Base-by-base conservation (phyloP, 2,797 vertebrate genomes). In the Rallus crepitans region DNA sequence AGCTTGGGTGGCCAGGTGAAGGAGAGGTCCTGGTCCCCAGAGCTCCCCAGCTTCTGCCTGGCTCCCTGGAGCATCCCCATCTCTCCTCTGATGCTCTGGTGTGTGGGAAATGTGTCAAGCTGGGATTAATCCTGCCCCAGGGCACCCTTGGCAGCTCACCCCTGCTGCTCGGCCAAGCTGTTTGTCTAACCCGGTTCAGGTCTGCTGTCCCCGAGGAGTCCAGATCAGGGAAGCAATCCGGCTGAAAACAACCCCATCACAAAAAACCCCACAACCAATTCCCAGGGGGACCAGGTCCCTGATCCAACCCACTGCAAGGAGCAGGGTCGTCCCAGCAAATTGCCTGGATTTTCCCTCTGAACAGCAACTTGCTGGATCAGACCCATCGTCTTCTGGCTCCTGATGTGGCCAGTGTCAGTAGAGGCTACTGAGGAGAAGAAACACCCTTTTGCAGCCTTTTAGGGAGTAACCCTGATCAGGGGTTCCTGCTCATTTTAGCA, bases 111-210 rank as follows among this genome's bases (percentile, higher is more conserved):
- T 66, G 83, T 92, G 88, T 95, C 90, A 81, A 92, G 4, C 66
- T 2, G 28, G 89, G 89, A 94, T 82, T 92, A 87, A 84, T 93
- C 65, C 85, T 86, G 72, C 87, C 77, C 65, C 6, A 0, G 64
- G 84, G 90, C 64, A 82, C 64, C 82, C 71, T 35, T 6, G 1
- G n/a, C 42, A 71, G 45, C 53, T 81, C 88, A 85, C 80, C 87
- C 85, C 82, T 42, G 77, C 88, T 2, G 77, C 84, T 94, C 55
- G 83, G 72, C 79, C 93, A 91, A 92, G 69, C 95, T 96, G 93
- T 94, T 95, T 95, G 73, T 92, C 91, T 96, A 94, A 95, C 89
- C 93, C 87, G 3, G n/a, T 60, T 82, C 82, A 80, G 93, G 80
- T 91, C 75, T 89, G 76, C 69, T 57, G 69, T 94, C 82, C 90